phyloP scores from a whole-genome alignment of 2,888 invertebrate genomes.

The Holacanthella duospinosa region DNA sequence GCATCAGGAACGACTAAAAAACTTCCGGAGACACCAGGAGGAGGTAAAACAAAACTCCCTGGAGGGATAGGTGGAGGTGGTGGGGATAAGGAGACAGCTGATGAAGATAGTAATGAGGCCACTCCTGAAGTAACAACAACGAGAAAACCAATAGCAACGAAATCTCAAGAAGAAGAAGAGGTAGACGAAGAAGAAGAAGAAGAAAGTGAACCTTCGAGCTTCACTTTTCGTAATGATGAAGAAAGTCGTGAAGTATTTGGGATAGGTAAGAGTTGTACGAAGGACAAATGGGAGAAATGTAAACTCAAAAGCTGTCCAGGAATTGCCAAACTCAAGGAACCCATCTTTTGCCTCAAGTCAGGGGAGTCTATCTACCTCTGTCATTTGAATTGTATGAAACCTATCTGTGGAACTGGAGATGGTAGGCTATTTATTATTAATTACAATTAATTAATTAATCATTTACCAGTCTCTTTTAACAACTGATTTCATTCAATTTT shows the following conservation, averaged over 20 bases:
- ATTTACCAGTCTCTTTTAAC: too few relatives aligned
- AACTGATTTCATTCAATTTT: too few relatives aligned
- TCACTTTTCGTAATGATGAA: background rate
- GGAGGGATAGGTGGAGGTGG: too few relatives aligned
- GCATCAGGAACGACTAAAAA: too few relatives aligned
- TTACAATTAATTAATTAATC: too few relatives aligned
- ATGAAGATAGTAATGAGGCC: too few relatives aligned
- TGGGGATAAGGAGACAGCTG: too few relatives aligned
- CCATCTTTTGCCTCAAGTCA: background rate
- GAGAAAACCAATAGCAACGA: background rate
- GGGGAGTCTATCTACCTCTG: background rate
- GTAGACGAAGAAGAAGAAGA: background rate
- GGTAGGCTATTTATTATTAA: too few relatives aligned
- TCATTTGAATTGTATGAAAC: background rate
- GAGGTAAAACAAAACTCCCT: too few relatives aligned
- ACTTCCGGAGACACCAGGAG: too few relatives aligned
- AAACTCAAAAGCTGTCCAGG: background rate
- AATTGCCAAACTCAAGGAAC: background rate
- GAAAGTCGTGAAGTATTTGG: background rate
- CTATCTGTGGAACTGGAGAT: background rate
- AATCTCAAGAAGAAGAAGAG: background rate
- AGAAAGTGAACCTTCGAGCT: background rate
- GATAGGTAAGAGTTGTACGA: background rate
- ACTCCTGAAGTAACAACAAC: background rate
- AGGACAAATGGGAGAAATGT: background rate